phyloP scores from a whole-genome alignment of 2,113 vertebrate species.

The human region GRCh38 chr3:6710501-6711000 shows the following conservation, averaged over 20 bases:
- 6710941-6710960: not conserved
- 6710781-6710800: not conserved
- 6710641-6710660: constrained; percentile 29
- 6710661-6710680: constrained; percentile 58
- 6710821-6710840: not conserved
- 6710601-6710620: constrained; percentile 56
- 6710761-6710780: not conserved
- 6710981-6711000: not conserved
- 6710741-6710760: constrained; percentile 62
- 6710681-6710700: not conserved
- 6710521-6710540: constrained; percentile 47
- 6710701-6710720: constrained; percentile 7
- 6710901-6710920: not conserved
- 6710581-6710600: constrained; percentile 67
- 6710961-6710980: constrained; percentile 17
- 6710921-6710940: not conserved
- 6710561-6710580: constrained; percentile 75
- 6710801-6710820: not conserved
- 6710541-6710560: constrained; percentile 62
- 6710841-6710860: not conserved
- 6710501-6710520: not conserved
- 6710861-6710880: not conserved
- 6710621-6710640: constrained; percentile 56
- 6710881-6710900: not conserved
- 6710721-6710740: constrained; percentile 56